Percentiles rank a stretch among this genome's conserved stretches.
Evolutionary conservation across 2,888 invertebrate species (phyloP).

Genomic region (Cremastinae sp.): DNA sequence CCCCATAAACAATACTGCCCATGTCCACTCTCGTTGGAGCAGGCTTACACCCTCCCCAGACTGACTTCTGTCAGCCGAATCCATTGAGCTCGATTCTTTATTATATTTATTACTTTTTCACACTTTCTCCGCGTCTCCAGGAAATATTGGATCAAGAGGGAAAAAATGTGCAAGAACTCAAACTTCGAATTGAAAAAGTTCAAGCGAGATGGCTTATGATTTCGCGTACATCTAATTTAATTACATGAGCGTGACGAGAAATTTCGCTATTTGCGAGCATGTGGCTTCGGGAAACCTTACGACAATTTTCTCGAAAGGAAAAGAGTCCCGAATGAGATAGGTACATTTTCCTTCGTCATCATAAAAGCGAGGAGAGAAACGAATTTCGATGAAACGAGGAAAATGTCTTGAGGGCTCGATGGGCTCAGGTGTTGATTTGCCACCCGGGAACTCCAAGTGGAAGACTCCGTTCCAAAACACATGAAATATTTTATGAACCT

Average conservation of each 20-base stretch:
- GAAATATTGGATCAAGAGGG: too few relatives aligned
- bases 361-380: not conserved
- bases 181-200: too few relatives aligned
- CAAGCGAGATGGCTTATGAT: too few relatives aligned
- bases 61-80: constrained; percentile 41
- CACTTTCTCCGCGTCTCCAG: too few relatives aligned
- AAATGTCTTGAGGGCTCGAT: constrained; percentile 10
- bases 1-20: constrained; percentile 77
- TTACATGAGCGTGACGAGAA: too few relatives aligned
- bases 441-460: not conserved
- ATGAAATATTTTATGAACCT: constrained; percentile 60
- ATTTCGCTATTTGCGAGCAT: too few relatives aligned
- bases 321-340: too few relatives aligned
- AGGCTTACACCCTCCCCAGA: constrained; percentile 42
- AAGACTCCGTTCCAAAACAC: constrained; percentile 64
- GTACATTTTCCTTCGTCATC: not conserved
- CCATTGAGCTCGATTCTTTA: constrained; percentile 65
- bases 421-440: constrained; percentile 22
- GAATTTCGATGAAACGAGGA: not conserved
- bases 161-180: too few relatives aligned
- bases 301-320: not conserved
- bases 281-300: not conserved
- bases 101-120: not conserved
- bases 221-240: too few relatives aligned
- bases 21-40: constrained; percentile 56